Conservation (phyloP, 2,888 invertebrate genomes). For the Heliconius sara region DNA sequence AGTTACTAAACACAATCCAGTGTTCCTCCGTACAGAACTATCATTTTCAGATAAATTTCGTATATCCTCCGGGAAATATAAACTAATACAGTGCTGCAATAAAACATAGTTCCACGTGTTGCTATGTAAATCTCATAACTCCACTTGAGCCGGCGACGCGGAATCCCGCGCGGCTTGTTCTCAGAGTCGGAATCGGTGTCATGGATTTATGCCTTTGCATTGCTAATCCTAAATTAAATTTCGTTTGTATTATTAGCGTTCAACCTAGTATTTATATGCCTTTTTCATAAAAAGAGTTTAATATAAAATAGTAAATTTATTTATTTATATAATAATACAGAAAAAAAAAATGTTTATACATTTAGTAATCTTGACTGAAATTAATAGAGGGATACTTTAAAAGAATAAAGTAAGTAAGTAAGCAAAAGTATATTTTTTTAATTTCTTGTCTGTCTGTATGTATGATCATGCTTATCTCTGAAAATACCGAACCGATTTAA, state of each 20-base stretch:
- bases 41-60: slow-evolving; percentile 67
- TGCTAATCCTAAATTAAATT: slow-evolving; percentile 33
- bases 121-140: slow-evolving; percentile 75
- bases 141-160: slow-evolving; percentile 58
- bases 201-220: slow-evolving; percentile 40
- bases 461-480: too few species aligned
- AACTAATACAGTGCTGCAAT: slow-evolving; percentile 68
- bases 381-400: too few species aligned
- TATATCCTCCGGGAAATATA: slow-evolving; percentile 72
- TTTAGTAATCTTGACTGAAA: too few species aligned
- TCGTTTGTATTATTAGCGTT: slow-evolving; percentile 17
- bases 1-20: not conserved
- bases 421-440: too few species aligned
- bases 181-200: slow-evolving; percentile 53
- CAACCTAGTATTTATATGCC: not conserved
- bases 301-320: too few species aligned
- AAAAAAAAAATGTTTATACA: too few species aligned
- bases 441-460: too few species aligned
- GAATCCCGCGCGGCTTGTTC: slow-evolving; percentile 58
- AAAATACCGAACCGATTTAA: too few species aligned
- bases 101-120: slow-evolving; percentile 75
- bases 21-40: slow-evolving; percentile 49
- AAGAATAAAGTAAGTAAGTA: too few species aligned
- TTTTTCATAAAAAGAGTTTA: not conserved
- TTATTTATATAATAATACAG: too few species aligned